Base-by-base conservation (phyloP, 2,888 invertebrate genomes). In the Ectemnius continuus region DNA sequence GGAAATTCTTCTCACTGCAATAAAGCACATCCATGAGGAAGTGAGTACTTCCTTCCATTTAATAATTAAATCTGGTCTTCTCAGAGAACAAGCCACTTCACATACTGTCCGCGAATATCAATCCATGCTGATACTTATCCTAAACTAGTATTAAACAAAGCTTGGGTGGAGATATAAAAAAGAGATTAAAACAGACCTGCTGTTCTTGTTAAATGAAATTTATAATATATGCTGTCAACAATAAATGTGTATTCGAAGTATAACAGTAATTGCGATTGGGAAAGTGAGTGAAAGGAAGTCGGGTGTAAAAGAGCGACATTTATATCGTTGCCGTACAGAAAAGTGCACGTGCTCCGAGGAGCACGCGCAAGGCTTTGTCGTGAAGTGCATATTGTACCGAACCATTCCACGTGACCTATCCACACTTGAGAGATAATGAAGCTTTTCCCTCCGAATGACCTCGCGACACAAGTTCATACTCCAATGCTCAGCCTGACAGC, bases 381-480 rank as follows among this genome's bases (percentile, higher is more conserved):
- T 3, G 18, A 68, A 70, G 61, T 73, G 2, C 36, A 36, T 36
- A 67, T 70, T 64, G 73, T 26, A 28, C 58, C 60, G 63, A 68
- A 69, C 64, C 57, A 62, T 73, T 62, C 61, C 72, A 47, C 75
- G 67, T 61, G 13, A 36, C 26, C 16, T 11, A 11, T 63, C 72
- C 72, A 68, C 74, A 47, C 74, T 59, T 26, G 58, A 23, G 23
- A 75, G 76, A 81, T 78, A 80, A 83, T 73, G 68, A 76, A 62
- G n/a, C 70, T 66, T 68, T 79, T 70, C 74, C 61, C 72, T 63
- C 68, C 63, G 62, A 63, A 65, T 75, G 73, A 73, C 71, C 76
- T 84, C 80, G 70, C 76, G 66, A 79, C 23, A 81, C 82, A 63
- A 76, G 81, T 84, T 84, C 73, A 72, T 58, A 45, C 57, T 58